Evolutionary conservation across 2,797 vertebrate genomes (phyloP).

Genomic region (Poeciliopsis gracilis): DNA sequence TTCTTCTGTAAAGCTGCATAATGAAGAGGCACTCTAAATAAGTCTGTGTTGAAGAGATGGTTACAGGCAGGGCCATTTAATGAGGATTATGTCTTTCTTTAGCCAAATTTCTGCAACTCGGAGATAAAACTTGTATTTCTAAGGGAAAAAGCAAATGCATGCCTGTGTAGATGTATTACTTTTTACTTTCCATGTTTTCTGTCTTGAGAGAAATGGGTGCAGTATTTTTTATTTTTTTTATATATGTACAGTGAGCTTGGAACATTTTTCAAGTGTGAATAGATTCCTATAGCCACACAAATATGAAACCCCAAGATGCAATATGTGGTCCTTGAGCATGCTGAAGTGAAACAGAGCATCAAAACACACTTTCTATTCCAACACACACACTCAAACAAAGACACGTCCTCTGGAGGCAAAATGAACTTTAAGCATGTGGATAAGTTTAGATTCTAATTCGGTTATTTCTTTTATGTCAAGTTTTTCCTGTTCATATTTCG

Average conservation of each 20-base stretch:
- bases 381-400: neutral
- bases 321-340: neutral
- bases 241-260: neutral
- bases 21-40: constrained; percentile 20
- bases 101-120: constrained; percentile 29
- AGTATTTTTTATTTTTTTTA: neutral
- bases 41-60: constrained; percentile 34
- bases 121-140: constrained; percentile 38
- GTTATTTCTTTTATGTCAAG: constrained; percentile 22
- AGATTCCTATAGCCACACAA: neutral
- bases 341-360: neutral
- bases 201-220: constrained; percentile 1
- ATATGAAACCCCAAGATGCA: neutral
- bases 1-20: constrained; percentile 8
- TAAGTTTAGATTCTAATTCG: constrained; percentile 31
- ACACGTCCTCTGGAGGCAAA: constrained; percentile 34
- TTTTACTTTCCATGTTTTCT: constrained; percentile 28
- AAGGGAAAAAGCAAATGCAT: constrained; percentile 17
- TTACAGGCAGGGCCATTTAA: constrained; percentile 36
- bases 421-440: constrained; percentile 51
- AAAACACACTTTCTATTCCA: neutral
- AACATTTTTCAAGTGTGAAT: neutral
- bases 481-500: constrained; percentile 39
- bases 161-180: constrained; percentile 12
- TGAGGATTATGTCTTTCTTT: constrained; percentile 18